Evolutionary conservation across 2,888 invertebrate genomes (phyloP).

Genomic region (Crematogaster levior): DNA sequence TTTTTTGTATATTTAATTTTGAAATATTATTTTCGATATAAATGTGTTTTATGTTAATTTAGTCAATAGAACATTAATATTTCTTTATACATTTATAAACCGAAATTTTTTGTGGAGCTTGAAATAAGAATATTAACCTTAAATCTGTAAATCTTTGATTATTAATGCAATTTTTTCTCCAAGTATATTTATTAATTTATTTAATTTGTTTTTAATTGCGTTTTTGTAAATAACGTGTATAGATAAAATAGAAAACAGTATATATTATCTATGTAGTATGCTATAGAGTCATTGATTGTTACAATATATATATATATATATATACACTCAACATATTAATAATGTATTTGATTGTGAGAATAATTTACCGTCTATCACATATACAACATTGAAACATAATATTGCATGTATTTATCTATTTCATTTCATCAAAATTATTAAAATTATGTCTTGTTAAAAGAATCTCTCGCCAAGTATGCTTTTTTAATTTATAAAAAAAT

Average conservation of each 20-base stretch:
- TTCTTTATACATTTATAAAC: not conserved
- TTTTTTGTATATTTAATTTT: too few species aligned
- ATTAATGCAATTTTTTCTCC: too few species aligned
- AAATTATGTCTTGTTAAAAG: not conserved
- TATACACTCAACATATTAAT: not conserved
- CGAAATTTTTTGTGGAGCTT: not conserved
- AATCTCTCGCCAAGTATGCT: not conserved
- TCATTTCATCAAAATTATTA: not conserved
- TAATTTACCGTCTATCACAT: not conserved
- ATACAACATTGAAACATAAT: not conserved
- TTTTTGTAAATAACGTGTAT: not conserved
- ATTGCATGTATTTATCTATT: not conserved
- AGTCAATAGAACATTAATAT: not conserved
- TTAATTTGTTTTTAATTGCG: not conserved
- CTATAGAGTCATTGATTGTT: not conserved
- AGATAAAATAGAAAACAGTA: not conserved
- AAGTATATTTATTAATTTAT: not conserved
- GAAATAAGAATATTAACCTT: not conserved
- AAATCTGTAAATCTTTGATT: not conserved
- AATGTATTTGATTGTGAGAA: not conserved
- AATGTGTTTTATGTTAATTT: not conserved
- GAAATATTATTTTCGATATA: not conserved
- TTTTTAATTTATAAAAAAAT: not conserved
- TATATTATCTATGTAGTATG: too few species aligned
- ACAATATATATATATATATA: too few species aligned